Percentiles rank a stretch among this genome's conserved stretches.
Evolutionary conservation across 2,797 vertebrate genomes (phyloP).

Genomic region (Alosa sapidissima): DNA sequence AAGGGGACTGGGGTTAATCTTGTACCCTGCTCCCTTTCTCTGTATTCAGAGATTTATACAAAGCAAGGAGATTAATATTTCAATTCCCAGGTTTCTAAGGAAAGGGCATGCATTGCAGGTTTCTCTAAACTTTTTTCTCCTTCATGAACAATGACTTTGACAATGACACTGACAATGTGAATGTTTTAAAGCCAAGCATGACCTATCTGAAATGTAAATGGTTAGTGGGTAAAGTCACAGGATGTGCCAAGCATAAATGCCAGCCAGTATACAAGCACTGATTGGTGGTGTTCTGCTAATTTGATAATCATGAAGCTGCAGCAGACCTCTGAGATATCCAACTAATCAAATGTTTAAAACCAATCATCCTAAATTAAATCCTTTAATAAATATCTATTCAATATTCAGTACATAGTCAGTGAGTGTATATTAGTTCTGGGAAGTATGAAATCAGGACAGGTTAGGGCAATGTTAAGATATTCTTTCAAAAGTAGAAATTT

Average conservation of each 20-base stretch:
- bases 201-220: neutral
- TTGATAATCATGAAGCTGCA: neutral
- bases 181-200: neutral
- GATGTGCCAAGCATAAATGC: neutral
- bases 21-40: conserved; percentile 1
- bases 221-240: neutral
- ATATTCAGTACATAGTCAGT: no score
- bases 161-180: neutral
- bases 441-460: neutral
- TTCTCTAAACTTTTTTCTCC: neutral
- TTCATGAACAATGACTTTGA: neutral
- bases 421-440: neutral
- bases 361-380: no score
- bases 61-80: neutral
- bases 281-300: neutral
- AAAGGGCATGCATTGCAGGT: neutral
- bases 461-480: neutral
- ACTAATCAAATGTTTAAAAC: no score
- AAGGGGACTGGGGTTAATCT: neutral
- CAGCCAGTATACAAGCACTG: neutral
- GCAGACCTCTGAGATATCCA: neutral
- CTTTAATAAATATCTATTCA: neutral
- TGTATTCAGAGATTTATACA: neutral
- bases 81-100: neutral
- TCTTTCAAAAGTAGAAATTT: neutral